A percentile compares a stretch with the other conserved stretches of the same genome.
Evolutionary conservation across 2,113 vertebrate genomes (phyloP).

Genomic region (Oncorhynchus tshawytscha): DNA sequence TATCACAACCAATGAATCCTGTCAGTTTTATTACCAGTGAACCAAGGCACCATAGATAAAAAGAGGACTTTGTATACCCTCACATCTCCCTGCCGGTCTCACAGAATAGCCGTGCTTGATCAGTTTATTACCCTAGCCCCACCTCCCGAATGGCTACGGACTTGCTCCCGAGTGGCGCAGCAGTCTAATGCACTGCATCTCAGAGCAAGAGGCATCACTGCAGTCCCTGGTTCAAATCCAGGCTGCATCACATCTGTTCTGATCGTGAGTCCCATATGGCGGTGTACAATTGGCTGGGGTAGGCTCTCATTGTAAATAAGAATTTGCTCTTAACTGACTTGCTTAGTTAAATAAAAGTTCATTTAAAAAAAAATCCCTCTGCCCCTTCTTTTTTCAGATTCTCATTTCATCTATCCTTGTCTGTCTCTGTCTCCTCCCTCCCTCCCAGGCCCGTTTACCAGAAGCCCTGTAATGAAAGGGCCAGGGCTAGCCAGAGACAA

Average conservation of each 20-base stretch:
- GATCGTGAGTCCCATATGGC: too few relatives aligned
- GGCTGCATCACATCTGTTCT: too few relatives aligned
- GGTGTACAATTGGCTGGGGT: too few relatives aligned
- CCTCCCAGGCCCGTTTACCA: constrained; percentile 57
- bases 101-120: constrained; percentile 78
- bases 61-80: constrained; percentile 77
- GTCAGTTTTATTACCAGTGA: constrained; percentile 81
- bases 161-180: too few relatives aligned
- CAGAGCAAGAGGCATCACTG: too few relatives aligned
- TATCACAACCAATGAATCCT: constrained; percentile 81
- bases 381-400: constrained; percentile 35
- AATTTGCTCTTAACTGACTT: too few relatives aligned
- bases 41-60: constrained; percentile 75
- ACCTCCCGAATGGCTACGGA: not conserved
- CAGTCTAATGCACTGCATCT: too few relatives aligned
- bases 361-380: constrained; percentile 12
- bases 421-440: constrained; percentile 41
- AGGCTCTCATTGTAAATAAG: too few relatives aligned
- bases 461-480: constrained; percentile 72
- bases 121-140: constrained; percentile 67
- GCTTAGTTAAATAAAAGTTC: too few relatives aligned
- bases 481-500: constrained; percentile 55
- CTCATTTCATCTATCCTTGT: constrained; percentile 46
- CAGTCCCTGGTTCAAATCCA: too few relatives aligned
- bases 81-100: constrained; percentile 67